Percentiles rank a stretch among this genome's conserved stretches.
Conservation (phyloP, 2,797 vertebrate species). For the Schizopygopsis malacanthus region DNA sequence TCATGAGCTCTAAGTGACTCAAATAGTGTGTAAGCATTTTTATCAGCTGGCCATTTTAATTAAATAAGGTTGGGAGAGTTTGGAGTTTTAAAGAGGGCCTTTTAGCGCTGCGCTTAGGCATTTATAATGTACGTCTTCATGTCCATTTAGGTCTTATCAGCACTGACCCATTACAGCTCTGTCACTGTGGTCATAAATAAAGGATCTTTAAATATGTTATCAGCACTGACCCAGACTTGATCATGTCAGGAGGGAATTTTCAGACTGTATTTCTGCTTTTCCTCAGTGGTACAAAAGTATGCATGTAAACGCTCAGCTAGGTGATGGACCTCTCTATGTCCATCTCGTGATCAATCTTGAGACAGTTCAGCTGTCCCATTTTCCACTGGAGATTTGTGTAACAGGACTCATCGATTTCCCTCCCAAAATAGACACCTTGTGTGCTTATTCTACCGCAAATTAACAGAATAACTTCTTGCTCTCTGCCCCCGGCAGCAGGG, state of each 20-base stretch:
- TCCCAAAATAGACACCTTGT: slow-evolving; percentile 43
- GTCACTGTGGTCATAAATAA: slow-evolving; percentile 44
- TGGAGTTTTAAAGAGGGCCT: slow-evolving; percentile 62
- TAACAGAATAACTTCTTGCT: slow-evolving; percentile 34
- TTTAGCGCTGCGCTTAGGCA: slow-evolving; percentile 52
- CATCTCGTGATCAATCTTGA: slow-evolving; percentile 60
- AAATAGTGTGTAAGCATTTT: slow-evolving; percentile 78
- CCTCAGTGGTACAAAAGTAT: slow-evolving; percentile 26
- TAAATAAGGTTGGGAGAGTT: slow-evolving; percentile 72
- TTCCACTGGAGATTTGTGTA: slow-evolving; percentile 47
- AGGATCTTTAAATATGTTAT: slow-evolving; percentile 44
- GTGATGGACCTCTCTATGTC: slow-evolving; percentile 40
- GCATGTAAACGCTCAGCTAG: neutral
- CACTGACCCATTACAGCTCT: slow-evolving; percentile 32
- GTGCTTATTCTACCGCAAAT: slow-evolving; percentile 51
- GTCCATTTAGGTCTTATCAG: slow-evolving; percentile 42
- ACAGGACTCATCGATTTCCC: slow-evolving; percentile 56
- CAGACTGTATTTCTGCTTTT: neutral
- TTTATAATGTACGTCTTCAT: slow-evolving; percentile 48
- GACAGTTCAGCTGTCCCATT: slow-evolving; percentile 54
- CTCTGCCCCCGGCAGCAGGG: slow-evolving; percentile 19
- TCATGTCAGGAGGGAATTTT: neutral
- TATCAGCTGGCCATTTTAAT: slow-evolving; percentile 77
- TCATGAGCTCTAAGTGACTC: slow-evolving; percentile 84
- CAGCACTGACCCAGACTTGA: slow-evolving; percentile 35